Percentiles rank a stretch among this genome's conserved stretches.
Conservation (phyloP, 2,113 vertebrate genomes). For the Leuciscus idus region DNA sequence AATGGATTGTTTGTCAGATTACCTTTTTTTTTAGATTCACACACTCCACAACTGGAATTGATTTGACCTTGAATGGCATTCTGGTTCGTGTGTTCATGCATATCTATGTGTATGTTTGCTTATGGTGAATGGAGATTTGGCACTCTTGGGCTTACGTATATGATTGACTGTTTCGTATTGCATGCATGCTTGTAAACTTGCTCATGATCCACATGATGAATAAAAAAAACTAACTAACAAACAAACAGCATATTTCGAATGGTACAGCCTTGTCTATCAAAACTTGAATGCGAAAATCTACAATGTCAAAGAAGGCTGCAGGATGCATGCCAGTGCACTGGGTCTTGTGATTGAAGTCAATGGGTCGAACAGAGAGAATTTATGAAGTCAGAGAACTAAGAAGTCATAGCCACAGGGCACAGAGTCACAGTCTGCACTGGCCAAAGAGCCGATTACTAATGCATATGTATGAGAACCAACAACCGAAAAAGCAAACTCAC, state of each 20-base stretch:
- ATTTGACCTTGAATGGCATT: conserved; percentile 7
- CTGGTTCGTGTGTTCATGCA: background rate
- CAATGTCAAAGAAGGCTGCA: conserved; percentile 25
- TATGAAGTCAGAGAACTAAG: conserved; percentile 29
- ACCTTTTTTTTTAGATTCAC: background rate
- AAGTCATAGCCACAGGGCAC: conserved; percentile 36
- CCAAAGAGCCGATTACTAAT: conserved; percentile 10
- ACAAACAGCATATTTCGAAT: conserved; percentile 20
- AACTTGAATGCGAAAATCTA: background rate
- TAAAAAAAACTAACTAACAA: background rate
- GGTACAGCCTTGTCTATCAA: conserved; percentile 7
- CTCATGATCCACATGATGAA: background rate
- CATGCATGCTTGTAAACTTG: background rate
- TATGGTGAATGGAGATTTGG: background rate
- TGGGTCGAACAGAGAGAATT: conserved; percentile 37
- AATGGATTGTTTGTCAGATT: conserved; percentile 62
- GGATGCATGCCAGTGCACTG: conserved; percentile 5
- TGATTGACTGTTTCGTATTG: background rate
- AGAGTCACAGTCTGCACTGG: background rate
- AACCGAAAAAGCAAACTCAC: conserved; percentile 17
- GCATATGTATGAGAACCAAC: conserved; percentile 17
- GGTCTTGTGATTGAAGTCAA: conserved; percentile 40
- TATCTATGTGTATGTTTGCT: background rate
- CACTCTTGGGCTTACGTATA: background rate
- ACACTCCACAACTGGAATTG: background rate